A percentile compares a stretch with the other conserved stretches of the same genome.
Evolutionary conservation across 2,888 invertebrate genomes (phyloP).

Genomic region (Acleris laterana): DNA sequence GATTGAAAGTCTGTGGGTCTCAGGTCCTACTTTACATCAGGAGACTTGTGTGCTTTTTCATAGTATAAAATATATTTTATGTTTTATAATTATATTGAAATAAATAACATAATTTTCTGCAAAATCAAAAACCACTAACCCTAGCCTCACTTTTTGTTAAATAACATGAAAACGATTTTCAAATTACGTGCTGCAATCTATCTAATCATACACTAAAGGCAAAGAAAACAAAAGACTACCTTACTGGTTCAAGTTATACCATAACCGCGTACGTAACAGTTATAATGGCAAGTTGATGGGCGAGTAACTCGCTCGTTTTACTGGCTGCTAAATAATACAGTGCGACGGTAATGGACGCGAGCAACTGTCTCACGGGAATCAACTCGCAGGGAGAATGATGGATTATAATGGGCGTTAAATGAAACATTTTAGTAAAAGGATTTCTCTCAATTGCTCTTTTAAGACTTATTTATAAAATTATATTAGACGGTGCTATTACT

Average conservation of each 20-base stretch:
- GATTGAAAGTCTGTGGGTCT: no score
- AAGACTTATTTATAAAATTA: not conserved
- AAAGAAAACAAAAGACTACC: not conserved
- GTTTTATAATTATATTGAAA: no score
- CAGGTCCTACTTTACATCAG: no score
- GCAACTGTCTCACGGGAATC: conserved; percentile 8
- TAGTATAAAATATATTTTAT: no score
- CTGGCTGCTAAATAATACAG: conserved; percentile 17
- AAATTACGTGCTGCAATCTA: not conserved
- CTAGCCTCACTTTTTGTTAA: no score
- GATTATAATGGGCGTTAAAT: conserved; percentile 17
- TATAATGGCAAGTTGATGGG: not conserved
- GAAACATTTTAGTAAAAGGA: conserved; percentile 1
- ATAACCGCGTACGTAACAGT: not conserved
- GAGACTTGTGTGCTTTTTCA: no score
- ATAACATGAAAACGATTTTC: no score
- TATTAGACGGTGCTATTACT: no score
- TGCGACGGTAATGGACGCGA: conserved; percentile 18
- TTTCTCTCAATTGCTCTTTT: not conserved
- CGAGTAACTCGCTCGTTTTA: conserved; percentile 10
- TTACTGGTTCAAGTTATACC: not conserved
- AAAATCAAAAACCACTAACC: no score
- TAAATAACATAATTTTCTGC: no score
- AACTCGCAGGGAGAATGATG: conserved; percentile 10
- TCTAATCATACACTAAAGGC: not conserved